These are phyloP conservation scores for Trachemys scripta DNA, from an alignment of 2,113 vertebrate genomes.

Conservation along the genomic window DNA sequence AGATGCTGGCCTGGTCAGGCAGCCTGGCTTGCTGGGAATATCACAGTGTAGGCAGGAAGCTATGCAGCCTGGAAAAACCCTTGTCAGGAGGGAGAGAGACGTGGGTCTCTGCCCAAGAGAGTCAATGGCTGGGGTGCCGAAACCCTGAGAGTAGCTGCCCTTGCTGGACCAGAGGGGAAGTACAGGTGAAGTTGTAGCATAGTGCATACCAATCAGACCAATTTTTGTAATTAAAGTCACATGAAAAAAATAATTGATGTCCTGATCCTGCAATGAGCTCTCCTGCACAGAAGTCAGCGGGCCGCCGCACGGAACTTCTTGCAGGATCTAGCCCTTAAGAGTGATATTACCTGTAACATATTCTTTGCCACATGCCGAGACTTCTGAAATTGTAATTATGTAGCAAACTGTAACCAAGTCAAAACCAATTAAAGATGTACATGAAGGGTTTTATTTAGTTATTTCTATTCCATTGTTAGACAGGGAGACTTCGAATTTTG, in stretches of 20 bases:
- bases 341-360: not conserved
- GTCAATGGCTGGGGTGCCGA: no score
- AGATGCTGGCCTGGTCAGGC: not conserved
- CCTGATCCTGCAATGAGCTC: not conserved
- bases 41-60: not conserved
- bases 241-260: not conserved
- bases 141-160: not conserved
- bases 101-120: not conserved
- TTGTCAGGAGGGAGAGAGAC: not conserved
- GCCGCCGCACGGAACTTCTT: rapidly evolving
- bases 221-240: not conserved
- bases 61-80: not conserved
- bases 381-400: rapidly evolving
- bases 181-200: not conserved
- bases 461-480: not conserved
- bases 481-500: constrained; percentile 2
- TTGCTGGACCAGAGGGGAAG: not conserved
- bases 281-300: not conserved
- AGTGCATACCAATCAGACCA: not conserved
- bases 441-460: not conserved
- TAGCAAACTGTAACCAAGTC: not conserved
- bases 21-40: not conserved
- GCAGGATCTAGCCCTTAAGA: not conserved
- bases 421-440: not conserved
- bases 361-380: not conserved